These are phyloP conservation scores for Bubo bubo DNA, from an alignment of 2,113 vertebrate genomes.

Conservation along the genomic window DNA sequence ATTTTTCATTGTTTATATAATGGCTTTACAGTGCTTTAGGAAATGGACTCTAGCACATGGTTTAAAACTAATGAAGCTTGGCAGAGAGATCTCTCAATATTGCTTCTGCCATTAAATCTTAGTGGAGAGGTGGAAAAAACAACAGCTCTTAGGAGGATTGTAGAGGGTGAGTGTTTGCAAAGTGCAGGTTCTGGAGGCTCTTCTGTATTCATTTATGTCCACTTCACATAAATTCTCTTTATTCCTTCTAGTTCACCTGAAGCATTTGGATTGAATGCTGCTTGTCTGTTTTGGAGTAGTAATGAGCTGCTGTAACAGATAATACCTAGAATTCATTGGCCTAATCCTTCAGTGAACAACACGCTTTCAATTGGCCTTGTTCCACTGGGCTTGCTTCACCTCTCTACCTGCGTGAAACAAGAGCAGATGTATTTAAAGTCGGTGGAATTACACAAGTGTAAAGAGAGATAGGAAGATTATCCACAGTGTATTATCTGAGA, in stretches of 20 bases:
- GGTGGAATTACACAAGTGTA: background rate
- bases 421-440: background rate
- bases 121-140: background rate
- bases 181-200: background rate
- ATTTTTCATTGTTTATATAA: background rate
- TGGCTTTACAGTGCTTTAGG: background rate
- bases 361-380: background rate
- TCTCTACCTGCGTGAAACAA: background rate
- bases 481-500: background rate
- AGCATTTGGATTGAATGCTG: background rate
- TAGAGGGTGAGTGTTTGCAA: background rate
- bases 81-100: background rate
- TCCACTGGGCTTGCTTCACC: background rate
- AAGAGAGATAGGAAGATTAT: conserved; percentile 2
- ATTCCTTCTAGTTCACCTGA: background rate
- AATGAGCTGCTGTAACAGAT: background rate
- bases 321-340: background rate
- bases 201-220: background rate
- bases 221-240: background rate
- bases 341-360: background rate
- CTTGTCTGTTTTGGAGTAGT: conserved; percentile 43
- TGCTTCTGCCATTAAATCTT: background rate
- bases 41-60: background rate
- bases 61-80: background rate
- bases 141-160: background rate